Conservation (phyloP, 2,113 vertebrate species). For the Fukomys damarensis region DNA sequence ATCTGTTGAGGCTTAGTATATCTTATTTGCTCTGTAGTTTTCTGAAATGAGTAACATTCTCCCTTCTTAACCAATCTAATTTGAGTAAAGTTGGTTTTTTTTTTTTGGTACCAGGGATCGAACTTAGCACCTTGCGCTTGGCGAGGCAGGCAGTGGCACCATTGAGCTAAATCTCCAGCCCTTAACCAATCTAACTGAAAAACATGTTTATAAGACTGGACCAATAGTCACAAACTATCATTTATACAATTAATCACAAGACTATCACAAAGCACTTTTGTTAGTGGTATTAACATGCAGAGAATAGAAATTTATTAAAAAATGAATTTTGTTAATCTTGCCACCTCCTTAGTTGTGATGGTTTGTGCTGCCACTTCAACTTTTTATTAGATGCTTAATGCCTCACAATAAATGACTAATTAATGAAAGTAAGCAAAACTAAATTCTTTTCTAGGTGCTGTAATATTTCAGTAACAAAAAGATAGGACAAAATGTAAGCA, state of each 20-base stretch:
- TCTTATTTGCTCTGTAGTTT: constrained; percentile 75
- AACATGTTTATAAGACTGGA: constrained; percentile 73
- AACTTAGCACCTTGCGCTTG: too few species aligned
- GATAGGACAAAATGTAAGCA: constrained; percentile 64
- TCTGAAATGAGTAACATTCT: constrained; percentile 72
- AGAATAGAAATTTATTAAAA: constrained; percentile 71
- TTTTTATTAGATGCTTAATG: constrained; percentile 78
- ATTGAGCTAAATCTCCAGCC: too few species aligned
- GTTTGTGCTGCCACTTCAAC: constrained; percentile 67
- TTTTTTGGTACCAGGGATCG: too few species aligned
- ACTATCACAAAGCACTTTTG: constrained; percentile 77
- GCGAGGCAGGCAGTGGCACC: too few species aligned
- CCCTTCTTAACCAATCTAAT: constrained; percentile 74
- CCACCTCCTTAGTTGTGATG: constrained; percentile 71
- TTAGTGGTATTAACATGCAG: constrained; percentile 72
- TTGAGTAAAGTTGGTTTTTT: too few species aligned
- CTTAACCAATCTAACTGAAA: constrained; percentile 75
- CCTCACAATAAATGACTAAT: constrained; percentile 67
- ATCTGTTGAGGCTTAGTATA: constrained; percentile 68
- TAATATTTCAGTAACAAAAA: constrained; percentile 74
- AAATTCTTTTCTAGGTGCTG: constrained; percentile 74
- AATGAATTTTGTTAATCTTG: constrained; percentile 74
- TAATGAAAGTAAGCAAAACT: constrained; percentile 59
- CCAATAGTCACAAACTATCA: constrained; percentile 79
- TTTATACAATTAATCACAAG: constrained; percentile 79